Conservation (phyloP, 2,888 invertebrate species). For the Odontomyia ornata region DNA sequence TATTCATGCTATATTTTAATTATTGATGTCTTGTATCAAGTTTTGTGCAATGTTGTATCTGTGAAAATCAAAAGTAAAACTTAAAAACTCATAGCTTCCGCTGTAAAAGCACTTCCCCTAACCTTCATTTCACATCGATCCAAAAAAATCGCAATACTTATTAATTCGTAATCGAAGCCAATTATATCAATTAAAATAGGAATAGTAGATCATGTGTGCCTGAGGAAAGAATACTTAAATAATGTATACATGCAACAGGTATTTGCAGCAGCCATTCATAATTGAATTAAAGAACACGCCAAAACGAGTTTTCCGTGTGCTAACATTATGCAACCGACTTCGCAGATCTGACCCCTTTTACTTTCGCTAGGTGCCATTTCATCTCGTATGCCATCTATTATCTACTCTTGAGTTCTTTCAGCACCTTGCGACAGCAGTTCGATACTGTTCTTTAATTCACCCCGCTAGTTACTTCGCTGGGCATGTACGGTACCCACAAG, state of each 20-base stretch:
- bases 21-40: too few species aligned
- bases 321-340: background rate
- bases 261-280: background rate
- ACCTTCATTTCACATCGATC: too few species aligned
- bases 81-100: too few species aligned
- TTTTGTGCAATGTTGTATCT: too few species aligned
- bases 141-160: too few species aligned
- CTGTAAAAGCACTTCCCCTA: too few species aligned
- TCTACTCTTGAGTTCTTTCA: background rate
- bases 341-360: background rate
- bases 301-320: background rate
- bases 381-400: background rate
- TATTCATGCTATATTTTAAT: too few species aligned
- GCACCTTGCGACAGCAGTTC: background rate
- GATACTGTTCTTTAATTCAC: background rate
- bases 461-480: background rate
- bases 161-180: too few species aligned
- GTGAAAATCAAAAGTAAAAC: too few species aligned
- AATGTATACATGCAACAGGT: background rate
- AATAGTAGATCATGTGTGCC: background rate
- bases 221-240: background rate
- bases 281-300: conserved; percentile 8
- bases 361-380: conserved; percentile 10
- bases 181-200: background rate
- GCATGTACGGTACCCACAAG: background rate